Evolutionary conservation across 92 coral and sea anemone genomes (phyloP).

Genomic region (Scolanthus callimorphus): DNA sequence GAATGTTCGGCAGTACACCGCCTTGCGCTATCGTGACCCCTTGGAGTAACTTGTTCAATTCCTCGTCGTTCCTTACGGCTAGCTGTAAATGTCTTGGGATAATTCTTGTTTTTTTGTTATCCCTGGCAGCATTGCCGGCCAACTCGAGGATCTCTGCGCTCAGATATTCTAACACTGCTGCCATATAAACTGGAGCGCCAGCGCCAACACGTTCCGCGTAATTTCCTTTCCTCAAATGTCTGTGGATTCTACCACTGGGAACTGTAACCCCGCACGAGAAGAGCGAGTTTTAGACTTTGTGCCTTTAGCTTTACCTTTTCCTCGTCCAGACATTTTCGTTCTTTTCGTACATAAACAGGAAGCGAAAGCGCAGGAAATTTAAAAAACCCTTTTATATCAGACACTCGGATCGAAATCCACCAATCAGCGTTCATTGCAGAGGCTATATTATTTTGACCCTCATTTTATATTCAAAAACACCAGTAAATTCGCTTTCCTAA

Average conservation of each 20-base stretch:
- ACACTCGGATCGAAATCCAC: conserved; percentile 18
- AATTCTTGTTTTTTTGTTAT: conserved; percentile 21
- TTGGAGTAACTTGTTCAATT: conserved; percentile 7
- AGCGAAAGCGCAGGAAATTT: background rate
- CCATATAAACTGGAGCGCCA: conserved; percentile 22
- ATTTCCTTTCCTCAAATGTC: conserved; percentile 18
- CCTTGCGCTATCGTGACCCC: conserved; percentile 27
- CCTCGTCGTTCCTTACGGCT: conserved; percentile 21
- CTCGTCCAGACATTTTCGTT: conserved; percentile 17
- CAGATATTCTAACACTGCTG: conserved; percentile 19
- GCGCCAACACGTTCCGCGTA: conserved; percentile 27
- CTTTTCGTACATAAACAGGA: background rate
- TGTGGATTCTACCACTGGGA: conserved; percentile 28
- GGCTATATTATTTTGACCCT: background rate
- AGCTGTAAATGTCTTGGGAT: conserved; percentile 24
- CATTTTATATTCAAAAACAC: conserved; percentile 9
- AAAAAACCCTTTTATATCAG: background rate
- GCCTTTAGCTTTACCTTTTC: conserved; percentile 26
- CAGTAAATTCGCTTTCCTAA: conserved; percentile 12
- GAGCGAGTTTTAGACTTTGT: conserved; percentile 24
- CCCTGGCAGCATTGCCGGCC: conserved; percentile 27
- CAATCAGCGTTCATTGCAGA: background rate
- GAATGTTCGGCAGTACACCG: conserved; percentile 32
- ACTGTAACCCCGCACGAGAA: conserved; percentile 19
- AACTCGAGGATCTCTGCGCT: conserved; percentile 31